These are phyloP conservation scores for Trichogramma dendrolimi DNA, from an alignment of 2,888 invertebrate species.

Conservation along the genomic window DNA sequence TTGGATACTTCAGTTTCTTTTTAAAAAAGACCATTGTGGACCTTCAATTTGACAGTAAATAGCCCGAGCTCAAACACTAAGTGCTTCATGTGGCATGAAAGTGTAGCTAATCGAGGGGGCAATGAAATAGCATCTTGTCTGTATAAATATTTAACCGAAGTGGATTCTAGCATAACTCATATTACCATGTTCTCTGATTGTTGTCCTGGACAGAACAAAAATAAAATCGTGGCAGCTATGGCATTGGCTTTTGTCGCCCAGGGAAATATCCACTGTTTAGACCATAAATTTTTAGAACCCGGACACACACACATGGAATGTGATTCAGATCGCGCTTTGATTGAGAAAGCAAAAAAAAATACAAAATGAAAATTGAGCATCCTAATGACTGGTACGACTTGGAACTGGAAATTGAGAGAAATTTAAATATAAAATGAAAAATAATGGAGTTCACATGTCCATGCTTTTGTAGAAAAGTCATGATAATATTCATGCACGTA, in stretches of 20 bases:
- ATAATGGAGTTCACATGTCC: no score
- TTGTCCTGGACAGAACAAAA: constrained; percentile 34
- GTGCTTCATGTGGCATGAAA: constrained; percentile 2
- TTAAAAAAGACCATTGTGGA: not conserved
- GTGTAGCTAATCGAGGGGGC: not conserved
- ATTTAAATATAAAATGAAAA: no score
- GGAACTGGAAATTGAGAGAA: no score
- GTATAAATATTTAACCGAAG: not conserved
- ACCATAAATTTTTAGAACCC: constrained; percentile 22
- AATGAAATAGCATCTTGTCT: not conserved
- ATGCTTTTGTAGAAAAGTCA: no score
- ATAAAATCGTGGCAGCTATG: constrained; percentile 33
- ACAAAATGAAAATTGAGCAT: constrained; percentile 9
- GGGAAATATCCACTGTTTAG: constrained; percentile 12
- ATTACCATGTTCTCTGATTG: not conserved
- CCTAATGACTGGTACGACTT: constrained; percentile 22
- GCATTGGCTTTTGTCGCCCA: constrained; percentile 24
- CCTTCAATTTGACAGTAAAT: not conserved
- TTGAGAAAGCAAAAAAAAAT: constrained; percentile 17
- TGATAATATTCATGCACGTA: no score
- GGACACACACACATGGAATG: constrained; percentile 23
- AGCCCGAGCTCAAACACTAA: not conserved
- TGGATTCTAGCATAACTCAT: not conserved
- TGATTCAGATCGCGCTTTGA: constrained; percentile 14
- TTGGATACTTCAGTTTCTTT: not conserved